Conservation (phyloP, 1,140 invertebrate species). For the Neodiprion pinetum region DNA sequence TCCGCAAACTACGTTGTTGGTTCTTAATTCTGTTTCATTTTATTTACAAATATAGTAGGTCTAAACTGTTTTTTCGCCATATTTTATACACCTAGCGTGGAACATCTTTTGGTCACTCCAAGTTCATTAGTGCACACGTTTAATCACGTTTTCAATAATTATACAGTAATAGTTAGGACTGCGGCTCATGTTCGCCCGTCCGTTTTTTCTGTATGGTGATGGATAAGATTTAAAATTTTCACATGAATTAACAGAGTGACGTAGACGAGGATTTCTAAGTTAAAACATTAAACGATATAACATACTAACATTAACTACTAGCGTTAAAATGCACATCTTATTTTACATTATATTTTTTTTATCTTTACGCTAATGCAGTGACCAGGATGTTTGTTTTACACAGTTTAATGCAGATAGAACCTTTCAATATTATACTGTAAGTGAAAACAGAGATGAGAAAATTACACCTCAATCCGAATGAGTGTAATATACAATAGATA, state of each 20-base stretch:
- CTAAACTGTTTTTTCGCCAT: not conserved
- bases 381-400: not conserved
- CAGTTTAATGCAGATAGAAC: too few species aligned
- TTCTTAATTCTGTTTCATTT: not conserved
- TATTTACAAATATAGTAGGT: constrained; percentile 3
- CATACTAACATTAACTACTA: constrained; percentile 6
- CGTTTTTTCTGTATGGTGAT: not conserved
- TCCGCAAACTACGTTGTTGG: not conserved
- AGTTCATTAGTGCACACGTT: not conserved
- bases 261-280: not conserved
- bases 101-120: not conserved
- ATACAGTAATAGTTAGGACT: not conserved
- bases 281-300: constrained; percentile 6
- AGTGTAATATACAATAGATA: too few species aligned
- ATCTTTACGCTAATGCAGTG: not conserved
- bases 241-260: not conserved
- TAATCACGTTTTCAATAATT: not conserved
- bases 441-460: too few species aligned
- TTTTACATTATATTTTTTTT: not conserved
- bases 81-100: not conserved
- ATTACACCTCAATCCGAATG: too few species aligned
- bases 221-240: not conserved
- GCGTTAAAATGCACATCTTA: constrained; percentile 5
- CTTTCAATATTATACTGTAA: too few species aligned
- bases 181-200: too few species aligned